Percentiles rank a stretch among this genome's conserved stretches.
phyloP scores from a whole-genome alignment of 2,888 invertebrate genomes.

The Andrena dorsata region DNA sequence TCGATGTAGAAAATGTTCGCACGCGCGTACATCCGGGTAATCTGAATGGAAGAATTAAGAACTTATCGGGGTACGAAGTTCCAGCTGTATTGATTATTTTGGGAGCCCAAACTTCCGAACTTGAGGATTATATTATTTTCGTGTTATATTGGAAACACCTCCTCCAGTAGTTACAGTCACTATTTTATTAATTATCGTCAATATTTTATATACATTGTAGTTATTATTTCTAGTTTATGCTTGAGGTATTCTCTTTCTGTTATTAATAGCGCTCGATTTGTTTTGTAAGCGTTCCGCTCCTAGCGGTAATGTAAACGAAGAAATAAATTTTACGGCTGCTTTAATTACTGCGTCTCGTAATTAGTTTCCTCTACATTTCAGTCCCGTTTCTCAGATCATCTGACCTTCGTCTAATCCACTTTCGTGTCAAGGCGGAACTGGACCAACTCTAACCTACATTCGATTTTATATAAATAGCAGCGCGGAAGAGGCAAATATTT shows the following conservation, averaged over 20 bases:
- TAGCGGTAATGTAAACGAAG: not conserved
- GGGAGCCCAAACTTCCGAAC: not conserved
- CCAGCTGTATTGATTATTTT: slow-evolving; percentile 10
- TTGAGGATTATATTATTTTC: not conserved
- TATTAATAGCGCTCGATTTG: not conserved
- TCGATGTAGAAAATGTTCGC: not conserved
- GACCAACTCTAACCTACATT: slow-evolving; percentile 30
- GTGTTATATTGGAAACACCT: not conserved
- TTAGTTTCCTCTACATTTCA: not conserved
- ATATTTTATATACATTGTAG: not conserved
- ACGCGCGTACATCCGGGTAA: not conserved
- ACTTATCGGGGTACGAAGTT: not conserved
- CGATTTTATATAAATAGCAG: slow-evolving; percentile 28
- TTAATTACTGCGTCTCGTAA: not conserved
- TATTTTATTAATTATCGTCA: not conserved
- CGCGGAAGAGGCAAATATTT: slow-evolving; percentile 7
- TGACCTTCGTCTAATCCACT: slow-evolving; percentile 31
- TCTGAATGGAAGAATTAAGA: not conserved
- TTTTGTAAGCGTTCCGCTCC: not conserved
- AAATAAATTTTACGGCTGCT: not conserved
- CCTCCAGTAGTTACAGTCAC: not conserved
- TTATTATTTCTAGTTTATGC: not conserved
- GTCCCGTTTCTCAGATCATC: slow-evolving; percentile 22
- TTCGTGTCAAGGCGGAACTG: slow-evolving; percentile 18
- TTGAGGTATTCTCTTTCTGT: not conserved